Conservation (phyloP, 2,888 invertebrate genomes). For the Eristalinus sepulchralis region DNA sequence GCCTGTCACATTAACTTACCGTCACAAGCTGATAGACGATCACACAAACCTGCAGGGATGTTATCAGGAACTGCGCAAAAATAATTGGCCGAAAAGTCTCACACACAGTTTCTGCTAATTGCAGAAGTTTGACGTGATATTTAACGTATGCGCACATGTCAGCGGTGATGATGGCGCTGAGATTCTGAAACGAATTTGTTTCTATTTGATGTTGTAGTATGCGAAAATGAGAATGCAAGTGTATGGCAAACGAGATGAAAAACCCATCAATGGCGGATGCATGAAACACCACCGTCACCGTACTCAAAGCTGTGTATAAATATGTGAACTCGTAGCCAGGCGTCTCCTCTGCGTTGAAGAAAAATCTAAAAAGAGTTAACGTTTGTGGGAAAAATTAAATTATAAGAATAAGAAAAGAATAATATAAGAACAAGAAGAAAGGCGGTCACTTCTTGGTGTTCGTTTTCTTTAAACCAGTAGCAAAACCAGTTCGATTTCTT, state of each 20-base stretch:
- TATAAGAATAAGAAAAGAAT: no score
- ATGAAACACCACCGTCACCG: constrained; percentile 75
- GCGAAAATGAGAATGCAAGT: constrained; percentile 77
- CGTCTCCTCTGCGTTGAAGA: constrained; percentile 74
- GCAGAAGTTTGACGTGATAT: constrained; percentile 75
- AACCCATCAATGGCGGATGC: constrained; percentile 77
- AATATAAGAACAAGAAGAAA: no score
- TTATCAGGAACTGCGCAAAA: constrained; percentile 78
- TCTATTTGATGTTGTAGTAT: constrained; percentile 74
- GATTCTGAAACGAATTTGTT: constrained; percentile 58
- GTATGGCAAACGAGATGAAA: constrained; percentile 77
- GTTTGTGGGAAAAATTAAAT: not conserved
- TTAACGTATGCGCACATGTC: constrained; percentile 73
- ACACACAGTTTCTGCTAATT: constrained; percentile 74
- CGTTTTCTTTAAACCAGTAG: no score
- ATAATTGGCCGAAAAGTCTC: constrained; percentile 77
- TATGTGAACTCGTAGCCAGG: constrained; percentile 76
- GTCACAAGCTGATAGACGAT: constrained; percentile 78
- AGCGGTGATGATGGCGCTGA: constrained; percentile 48
- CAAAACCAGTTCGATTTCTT: no score
- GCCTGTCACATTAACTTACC: constrained; percentile 69
- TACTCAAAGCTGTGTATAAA: constrained; percentile 74
- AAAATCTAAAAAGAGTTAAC: constrained; percentile 74
- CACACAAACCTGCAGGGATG: constrained; percentile 78
- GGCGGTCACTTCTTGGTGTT: no score